phyloP scores from a whole-genome alignment of 2,888 invertebrate species.

The Pandemis heparana region DNA sequence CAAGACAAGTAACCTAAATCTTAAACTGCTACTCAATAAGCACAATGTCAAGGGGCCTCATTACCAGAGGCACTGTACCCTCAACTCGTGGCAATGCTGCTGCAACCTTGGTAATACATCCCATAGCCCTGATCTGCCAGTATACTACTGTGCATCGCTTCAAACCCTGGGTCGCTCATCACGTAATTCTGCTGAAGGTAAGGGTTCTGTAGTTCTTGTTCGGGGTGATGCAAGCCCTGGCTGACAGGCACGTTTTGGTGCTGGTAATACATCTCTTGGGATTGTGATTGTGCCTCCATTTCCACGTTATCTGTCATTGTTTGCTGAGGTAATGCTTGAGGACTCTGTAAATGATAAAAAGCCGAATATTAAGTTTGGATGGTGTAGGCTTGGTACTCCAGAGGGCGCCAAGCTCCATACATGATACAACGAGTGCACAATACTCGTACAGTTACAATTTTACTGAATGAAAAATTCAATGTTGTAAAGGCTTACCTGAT shows the following conservation, averaged over 20 bases:
- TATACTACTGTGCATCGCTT: conserved; percentile 44
- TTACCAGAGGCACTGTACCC: conserved; percentile 46
- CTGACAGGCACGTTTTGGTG: conserved; percentile 43
- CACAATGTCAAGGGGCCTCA: conserved; percentile 48
- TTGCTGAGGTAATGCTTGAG: conserved; percentile 53
- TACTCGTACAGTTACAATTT: too few species aligned
- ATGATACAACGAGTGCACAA: too few species aligned
- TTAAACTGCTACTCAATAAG: conserved; percentile 21
- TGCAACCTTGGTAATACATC: conserved; percentile 65
- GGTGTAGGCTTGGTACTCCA: background rate
- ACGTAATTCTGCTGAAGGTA: conserved; percentile 26
- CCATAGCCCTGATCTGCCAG: conserved; percentile 55
- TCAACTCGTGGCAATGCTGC: conserved; percentile 68
- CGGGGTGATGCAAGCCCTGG: conserved; percentile 8
- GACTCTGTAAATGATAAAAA: conserved; percentile 45
- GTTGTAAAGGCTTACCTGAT: conserved; percentile 73
- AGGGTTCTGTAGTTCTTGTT: conserved; percentile 12
- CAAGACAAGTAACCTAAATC: background rate
- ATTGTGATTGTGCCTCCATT: conserved; percentile 45
- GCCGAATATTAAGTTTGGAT: background rate
- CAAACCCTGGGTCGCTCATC: conserved; percentile 32
- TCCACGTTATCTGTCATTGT: conserved; percentile 54
- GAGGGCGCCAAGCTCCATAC: too few species aligned
- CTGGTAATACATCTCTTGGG: conserved; percentile 65
- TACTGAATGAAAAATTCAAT: background rate